These are phyloP conservation scores for Parnassius glacialis DNA, from an alignment of 2,888 invertebrate species.

Conservation along the genomic window DNA sequence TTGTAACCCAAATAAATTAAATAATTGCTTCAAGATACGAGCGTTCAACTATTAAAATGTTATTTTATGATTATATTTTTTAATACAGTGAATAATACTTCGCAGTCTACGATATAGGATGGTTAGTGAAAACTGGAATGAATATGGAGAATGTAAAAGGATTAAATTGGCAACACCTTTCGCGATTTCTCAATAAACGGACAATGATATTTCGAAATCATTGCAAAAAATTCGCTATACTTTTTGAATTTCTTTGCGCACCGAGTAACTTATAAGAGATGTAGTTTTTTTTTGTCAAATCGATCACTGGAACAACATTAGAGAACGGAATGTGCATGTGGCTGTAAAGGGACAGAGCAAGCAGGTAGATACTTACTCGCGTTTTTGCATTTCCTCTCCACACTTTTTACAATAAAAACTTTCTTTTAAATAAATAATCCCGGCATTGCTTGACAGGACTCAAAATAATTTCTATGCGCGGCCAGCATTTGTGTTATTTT, in stretches of 20 bases:
- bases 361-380: slow-evolving; percentile 62
- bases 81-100: neutral
- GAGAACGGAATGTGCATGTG: slow-evolving; percentile 73
- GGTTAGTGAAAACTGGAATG: slow-evolving; percentile 27
- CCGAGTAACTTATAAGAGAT: slow-evolving; percentile 50
- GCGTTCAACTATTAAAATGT: slow-evolving; percentile 21
- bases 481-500: slow-evolving; percentile 34
- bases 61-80: slow-evolving; percentile 31
- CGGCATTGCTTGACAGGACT: slow-evolving; percentile 72
- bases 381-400: slow-evolving; percentile 80
- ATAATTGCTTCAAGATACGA: slow-evolving; percentile 29
- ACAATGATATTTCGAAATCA: slow-evolving; percentile 53
- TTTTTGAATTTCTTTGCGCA: slow-evolving; percentile 32
- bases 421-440: slow-evolving; percentile 81
- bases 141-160: slow-evolving; percentile 52
- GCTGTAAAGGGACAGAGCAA: slow-evolving; percentile 72
- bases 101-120: neutral
- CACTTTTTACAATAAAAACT: slow-evolving; percentile 79
- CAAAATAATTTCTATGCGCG: slow-evolving; percentile 66
- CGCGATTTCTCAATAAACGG: slow-evolving; percentile 40
- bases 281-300: slow-evolving; percentile 60
- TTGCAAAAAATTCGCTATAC: slow-evolving; percentile 53
- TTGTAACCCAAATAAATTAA: slow-evolving; percentile 37
- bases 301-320: slow-evolving; percentile 61
- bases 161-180: slow-evolving; percentile 53